These are phyloP conservation scores for Tauraco erythrolophus DNA, from an alignment of 2,113 vertebrate genomes.

Conservation along the genomic window DNA sequence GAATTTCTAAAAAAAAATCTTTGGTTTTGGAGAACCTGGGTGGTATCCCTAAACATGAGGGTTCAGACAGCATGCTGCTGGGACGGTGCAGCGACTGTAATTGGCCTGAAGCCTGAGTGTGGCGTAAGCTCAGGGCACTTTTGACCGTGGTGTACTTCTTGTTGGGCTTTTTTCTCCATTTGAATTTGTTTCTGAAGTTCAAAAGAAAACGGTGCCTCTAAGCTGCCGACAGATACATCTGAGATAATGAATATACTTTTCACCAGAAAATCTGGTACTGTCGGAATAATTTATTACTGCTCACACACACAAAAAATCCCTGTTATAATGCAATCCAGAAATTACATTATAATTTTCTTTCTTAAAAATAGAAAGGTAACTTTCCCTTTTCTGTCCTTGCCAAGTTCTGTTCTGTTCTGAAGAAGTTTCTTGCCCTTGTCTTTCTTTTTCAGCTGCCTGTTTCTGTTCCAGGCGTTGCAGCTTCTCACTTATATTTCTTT, in stretches of 20 bases:
- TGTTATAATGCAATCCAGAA: not conserved
- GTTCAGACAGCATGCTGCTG: not conserved
- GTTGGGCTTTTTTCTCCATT: not conserved
- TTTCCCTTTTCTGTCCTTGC: not conserved
- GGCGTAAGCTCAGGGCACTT: not conserved
- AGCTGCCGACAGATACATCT: not conserved
- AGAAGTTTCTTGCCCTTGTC: not conserved
- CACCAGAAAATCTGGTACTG: accelerated
- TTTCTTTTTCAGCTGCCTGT: not conserved
- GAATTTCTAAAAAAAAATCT: not conserved
- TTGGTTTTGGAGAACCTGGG: not conserved
- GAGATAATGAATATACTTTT: not conserved
- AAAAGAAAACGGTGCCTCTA: not conserved
- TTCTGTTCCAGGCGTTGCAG: not conserved
- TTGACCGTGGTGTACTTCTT: not conserved
- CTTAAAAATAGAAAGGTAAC: not conserved
- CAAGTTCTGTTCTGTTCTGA: not conserved
- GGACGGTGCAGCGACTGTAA: accelerated
- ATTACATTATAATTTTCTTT: not conserved
- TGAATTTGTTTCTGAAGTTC: not conserved
- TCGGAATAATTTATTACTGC: not conserved
- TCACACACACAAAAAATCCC: not conserved
- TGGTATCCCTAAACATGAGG: not conserved
- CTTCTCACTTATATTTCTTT: not conserved
- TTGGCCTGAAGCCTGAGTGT: accelerated